phyloP scores from a whole-genome alignment of 1,140 invertebrate genomes.

The Oscheius sp. region DNA sequence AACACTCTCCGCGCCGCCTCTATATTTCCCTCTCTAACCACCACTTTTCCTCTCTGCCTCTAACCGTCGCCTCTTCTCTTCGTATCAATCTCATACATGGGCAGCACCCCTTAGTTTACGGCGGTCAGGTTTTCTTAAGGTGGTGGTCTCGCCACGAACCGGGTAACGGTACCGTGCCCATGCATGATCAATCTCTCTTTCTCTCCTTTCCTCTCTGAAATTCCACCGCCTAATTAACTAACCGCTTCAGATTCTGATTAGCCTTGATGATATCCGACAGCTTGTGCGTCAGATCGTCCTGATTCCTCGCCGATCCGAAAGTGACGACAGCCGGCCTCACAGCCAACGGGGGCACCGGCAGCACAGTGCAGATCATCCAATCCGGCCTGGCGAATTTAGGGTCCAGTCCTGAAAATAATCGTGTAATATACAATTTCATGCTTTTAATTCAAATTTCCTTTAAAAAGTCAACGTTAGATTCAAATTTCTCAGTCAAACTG shows the following conservation, averaged over 20 bases:
- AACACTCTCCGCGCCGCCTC: too few relatives aligned
- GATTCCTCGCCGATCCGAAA: slow-evolving; percentile 95
- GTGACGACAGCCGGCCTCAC: slow-evolving; percentile 94
- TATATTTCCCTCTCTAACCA: too few relatives aligned
- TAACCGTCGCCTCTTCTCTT: too few relatives aligned
- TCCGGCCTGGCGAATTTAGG: slow-evolving; percentile 83
- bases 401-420: slow-evolving; percentile 57
- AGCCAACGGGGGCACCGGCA: slow-evolving; percentile 91
- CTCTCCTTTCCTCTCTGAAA: too few relatives aligned
- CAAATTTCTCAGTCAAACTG: slow-evolving; percentile 66
- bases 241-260: slow-evolving; percentile 82
- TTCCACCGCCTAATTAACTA: not conserved
- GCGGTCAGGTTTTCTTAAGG: slow-evolving; percentile 22
- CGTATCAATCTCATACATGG: too few relatives aligned
- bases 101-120: not conserved
- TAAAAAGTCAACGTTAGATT: slow-evolving; percentile 11
- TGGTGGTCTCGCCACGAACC: too few relatives aligned
- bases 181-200: not conserved
- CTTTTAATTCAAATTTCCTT: too few relatives aligned
- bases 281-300: slow-evolving; percentile 98
- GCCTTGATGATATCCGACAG: slow-evolving; percentile 96
- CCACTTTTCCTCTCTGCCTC: too few relatives aligned
- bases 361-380: slow-evolving; percentile 97
- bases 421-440: slow-evolving; percentile 15
- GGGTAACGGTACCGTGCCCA: too few relatives aligned